Conservation (phyloP, 2,797 vertebrate genomes). For the Phoeniculus purpureus region DNA sequence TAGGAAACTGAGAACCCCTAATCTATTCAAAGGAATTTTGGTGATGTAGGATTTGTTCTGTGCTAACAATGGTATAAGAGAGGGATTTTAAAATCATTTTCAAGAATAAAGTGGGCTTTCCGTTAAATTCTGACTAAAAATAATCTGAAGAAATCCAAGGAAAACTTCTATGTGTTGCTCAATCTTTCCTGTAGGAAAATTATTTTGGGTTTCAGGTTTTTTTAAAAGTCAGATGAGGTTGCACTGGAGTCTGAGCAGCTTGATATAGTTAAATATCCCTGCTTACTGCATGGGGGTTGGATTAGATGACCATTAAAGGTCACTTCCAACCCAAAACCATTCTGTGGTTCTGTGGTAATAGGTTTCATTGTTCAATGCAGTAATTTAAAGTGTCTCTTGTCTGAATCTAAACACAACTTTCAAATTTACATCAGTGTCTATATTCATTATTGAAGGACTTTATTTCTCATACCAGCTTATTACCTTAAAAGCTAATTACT, state of each 20-base stretch:
- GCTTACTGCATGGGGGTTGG: too few species aligned
- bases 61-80: neutral
- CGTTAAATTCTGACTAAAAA: neutral
- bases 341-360: neutral
- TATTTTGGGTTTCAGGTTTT: accelerated
- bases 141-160: neutral
- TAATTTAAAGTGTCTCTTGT: neutral
- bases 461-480: neutral
- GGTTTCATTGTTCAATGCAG: neutral
- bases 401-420: neutral
- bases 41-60: neutral
- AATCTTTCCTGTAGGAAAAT: neutral
- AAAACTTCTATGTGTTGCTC: neutral
- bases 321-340: too few species aligned
- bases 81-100: neutral
- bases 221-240: neutral
- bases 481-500: neutral
- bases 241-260: too few species aligned
- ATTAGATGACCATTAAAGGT: too few species aligned
- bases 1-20: neutral
- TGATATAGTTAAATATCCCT: too few species aligned
- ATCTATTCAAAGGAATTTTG: neutral
- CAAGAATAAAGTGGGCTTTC: neutral
- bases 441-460: neutral
- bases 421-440: neutral